Percentiles rank a stretch among this genome's conserved stretches.
Evolutionary conservation across 2,888 invertebrate genomes (phyloP).

Genomic region (Monoplex corrugatus): DNA sequence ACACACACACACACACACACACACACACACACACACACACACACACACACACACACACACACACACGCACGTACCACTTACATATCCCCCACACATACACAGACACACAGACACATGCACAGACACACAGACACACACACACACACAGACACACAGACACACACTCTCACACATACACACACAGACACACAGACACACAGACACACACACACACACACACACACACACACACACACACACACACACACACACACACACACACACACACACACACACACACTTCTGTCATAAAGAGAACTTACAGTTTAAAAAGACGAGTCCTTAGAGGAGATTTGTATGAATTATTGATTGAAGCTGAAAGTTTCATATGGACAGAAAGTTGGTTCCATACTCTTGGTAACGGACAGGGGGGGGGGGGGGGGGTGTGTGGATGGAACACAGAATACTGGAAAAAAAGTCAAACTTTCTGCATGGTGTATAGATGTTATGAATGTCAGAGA

Average conservation of each 20-base stretch:
- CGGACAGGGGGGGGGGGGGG: no score
- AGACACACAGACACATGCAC: slow-evolving; percentile 24
- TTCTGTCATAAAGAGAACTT: neutral
- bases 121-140: neutral
- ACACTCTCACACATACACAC: slow-evolving; percentile 26
- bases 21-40: neutral
- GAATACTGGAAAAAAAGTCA: no score
- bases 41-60: neutral
- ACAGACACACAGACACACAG: slow-evolving; percentile 31
- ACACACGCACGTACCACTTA: neutral
- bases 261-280: slow-evolving; percentile 5
- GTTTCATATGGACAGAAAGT: no score
- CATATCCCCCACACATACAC: neutral
- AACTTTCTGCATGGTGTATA: no score
- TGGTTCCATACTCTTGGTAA: neutral
- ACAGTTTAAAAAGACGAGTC: no score
- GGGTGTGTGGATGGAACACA: no score
- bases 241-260: neutral
- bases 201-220: neutral
- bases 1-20: neutral
- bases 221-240: neutral
- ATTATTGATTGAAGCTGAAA: no score
- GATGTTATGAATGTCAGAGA: no score
- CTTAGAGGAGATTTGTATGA: no score
- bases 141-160: slow-evolving; percentile 17